Percentiles rank a stretch among this genome's conserved stretches.
These are phyloP conservation scores for Anorthoa munda DNA, from an alignment of 2,888 invertebrate genomes.

Conservation along the genomic window DNA sequence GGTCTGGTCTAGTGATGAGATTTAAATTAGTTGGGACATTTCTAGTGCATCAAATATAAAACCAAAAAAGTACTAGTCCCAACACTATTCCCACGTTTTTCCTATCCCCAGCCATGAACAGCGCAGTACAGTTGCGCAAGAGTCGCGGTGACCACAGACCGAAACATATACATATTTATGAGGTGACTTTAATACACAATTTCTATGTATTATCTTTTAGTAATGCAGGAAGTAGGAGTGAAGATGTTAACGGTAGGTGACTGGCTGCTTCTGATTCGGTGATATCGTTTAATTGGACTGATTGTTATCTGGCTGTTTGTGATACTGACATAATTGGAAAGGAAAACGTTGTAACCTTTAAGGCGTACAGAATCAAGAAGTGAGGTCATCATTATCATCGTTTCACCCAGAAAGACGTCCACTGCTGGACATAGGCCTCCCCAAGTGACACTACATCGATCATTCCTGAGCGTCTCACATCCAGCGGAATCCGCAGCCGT, in stretches of 20 bases:
- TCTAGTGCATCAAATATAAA: neutral
- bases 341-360: neutral
- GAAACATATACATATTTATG: conserved; percentile 91
- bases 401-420: too few relatives aligned
- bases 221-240: conserved; percentile 88
- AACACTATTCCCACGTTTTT: conserved; percentile 55
- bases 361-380: neutral
- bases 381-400: neutral
- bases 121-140: conserved; percentile 88
- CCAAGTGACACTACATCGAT: too few relatives aligned
- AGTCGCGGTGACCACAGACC: conserved; percentile 88
- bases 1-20: too few relatives aligned
- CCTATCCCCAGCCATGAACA: conserved; percentile 79
- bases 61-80: conserved; percentile 23
- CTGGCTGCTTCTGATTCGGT: conserved; percentile 71
- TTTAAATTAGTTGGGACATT: too few relatives aligned
- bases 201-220: conserved; percentile 90
- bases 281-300: conserved; percentile 78
- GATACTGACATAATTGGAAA: neutral
- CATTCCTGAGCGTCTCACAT: too few relatives aligned
- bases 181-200: conserved; percentile 90
- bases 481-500: too few relatives aligned
- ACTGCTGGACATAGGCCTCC: too few relatives aligned
- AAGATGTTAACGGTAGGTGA: conserved; percentile 84
- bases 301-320: conserved; percentile 16